Base-by-base conservation (phyloP, 2,888 invertebrate species). In the Corbicula japonica region DNA sequence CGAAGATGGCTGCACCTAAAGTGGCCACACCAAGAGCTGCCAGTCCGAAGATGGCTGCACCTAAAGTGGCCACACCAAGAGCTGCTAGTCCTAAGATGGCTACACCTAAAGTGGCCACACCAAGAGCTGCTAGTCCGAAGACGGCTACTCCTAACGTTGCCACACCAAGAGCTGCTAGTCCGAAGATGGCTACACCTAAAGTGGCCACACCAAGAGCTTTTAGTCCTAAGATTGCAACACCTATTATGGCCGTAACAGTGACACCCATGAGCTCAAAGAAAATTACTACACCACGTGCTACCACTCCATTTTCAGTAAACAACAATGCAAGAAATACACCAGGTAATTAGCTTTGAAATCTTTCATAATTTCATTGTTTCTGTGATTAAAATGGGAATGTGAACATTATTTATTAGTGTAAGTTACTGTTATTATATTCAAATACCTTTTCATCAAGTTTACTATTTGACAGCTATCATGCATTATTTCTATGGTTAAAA, bases 61-160 rank as follows among this genome's bases (percentile, higher is more conserved):
- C 66, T n/a, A 52, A 66, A 30, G 30, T 21, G 32, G 54, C 66
- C 70, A 66, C 74, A 54, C 18, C 52, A 66, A 74, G 68, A 72
- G 48, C 61, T 26, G 38, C 65, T 21, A 58, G 38, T 41, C 76
- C 74, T 21, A 70, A 70, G 35, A 60, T 60, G 23, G 52, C 66
- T 32, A 75, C 71, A 23, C 66, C 63, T 35, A 78, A 68, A 46
- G 23, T 60, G 6, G 34, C 62, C 18, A 54, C 46, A 30, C 50
- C 73, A 18, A 71, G 44, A 38, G 56, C 46, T 44, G 26, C 28
- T 15, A 76, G 21, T n/a, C 52, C 70, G 15, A 75, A 62, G 52
- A 35, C 75, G 15, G 58, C 44, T 30, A 69, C 41, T 26, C 56
- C 63, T 6, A 62, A 69, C 26, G 23, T 26, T n/a, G 30, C 23